Evolutionary conservation across 1,140 invertebrate genomes (phyloP).

Genomic region (Ceratina calcarata): DNA sequence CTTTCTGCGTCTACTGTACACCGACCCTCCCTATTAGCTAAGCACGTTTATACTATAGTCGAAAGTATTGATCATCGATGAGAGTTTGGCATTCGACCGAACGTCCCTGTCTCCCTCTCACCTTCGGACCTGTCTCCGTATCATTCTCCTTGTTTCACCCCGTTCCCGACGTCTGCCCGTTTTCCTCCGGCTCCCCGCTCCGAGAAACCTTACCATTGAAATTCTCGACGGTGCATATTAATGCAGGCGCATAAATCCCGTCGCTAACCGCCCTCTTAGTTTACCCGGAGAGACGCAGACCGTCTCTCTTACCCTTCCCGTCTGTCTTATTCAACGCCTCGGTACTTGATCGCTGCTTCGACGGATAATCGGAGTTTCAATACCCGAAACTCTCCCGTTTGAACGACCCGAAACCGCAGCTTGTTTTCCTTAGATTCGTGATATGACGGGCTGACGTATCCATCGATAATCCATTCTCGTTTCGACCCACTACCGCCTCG

Average conservation of each 20-base stretch:
- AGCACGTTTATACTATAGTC: not conserved
- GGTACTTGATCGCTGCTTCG: constrained; percentile 27
- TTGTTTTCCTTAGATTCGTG: constrained; percentile 17
- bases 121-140: not conserved
- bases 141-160: not conserved
- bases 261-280: constrained; percentile 41
- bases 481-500: no score
- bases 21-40: not conserved
- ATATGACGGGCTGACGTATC: constrained; percentile 5
- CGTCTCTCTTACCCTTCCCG: not conserved
- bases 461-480: not conserved
- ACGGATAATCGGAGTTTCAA: constrained; percentile 34
- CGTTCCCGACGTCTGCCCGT: not conserved
- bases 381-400: constrained; percentile 18
- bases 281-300: not conserved
- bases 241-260: constrained; percentile 68
- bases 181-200: no score
- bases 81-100: constrained; percentile 3
- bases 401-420: not conserved
- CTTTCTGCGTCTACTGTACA: no score
- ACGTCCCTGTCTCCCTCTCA: not conserved
- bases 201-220: constrained; percentile 60
- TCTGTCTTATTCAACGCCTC: not conserved
- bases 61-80: constrained; percentile 24
- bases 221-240: constrained; percentile 72